A percentile compares a stretch with the other conserved stretches of the same genome.
Conservation (phyloP, 2,888 invertebrate genomes). For the Eueremaeus valkanovi region DNA sequence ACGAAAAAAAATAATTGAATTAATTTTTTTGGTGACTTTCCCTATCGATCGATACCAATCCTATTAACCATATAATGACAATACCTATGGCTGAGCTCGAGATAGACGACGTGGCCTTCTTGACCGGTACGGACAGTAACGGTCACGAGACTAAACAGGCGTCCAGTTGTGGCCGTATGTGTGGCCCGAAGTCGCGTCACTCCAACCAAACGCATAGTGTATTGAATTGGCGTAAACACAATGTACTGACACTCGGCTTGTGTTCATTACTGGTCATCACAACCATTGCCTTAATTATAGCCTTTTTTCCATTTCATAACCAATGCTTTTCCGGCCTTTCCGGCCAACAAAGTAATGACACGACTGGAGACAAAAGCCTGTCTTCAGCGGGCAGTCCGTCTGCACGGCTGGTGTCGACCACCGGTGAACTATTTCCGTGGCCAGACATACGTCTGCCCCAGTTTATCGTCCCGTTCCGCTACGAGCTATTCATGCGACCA, state of each 20-base stretch:
- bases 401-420: constrained; percentile 54
- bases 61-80: too few species aligned
- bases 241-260: constrained; percentile 34
- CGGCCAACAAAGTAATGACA: not conserved
- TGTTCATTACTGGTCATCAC: constrained; percentile 48
- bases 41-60: too few species aligned
- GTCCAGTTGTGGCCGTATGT: not conserved
- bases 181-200: not conserved
- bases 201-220: not conserved
- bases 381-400: not conserved
- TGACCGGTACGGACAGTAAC: constrained; percentile 62
- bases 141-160: not conserved
- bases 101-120: constrained; percentile 85
- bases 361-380: not conserved
- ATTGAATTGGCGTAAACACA: constrained; percentile 13
- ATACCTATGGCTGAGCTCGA: constrained; percentile 66
- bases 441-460: constrained; percentile 70
- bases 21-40: too few species aligned
- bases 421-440: constrained; percentile 73
- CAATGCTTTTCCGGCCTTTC: not conserved
- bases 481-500: constrained; percentile 84
- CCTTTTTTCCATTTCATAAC: constrained; percentile 58
- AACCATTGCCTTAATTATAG: constrained; percentile 73
- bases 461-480: constrained; percentile 72
- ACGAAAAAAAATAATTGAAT: too few species aligned